Conservation (phyloP, 2,113 vertebrate genomes). For the Madoqua kirkii region DNA sequence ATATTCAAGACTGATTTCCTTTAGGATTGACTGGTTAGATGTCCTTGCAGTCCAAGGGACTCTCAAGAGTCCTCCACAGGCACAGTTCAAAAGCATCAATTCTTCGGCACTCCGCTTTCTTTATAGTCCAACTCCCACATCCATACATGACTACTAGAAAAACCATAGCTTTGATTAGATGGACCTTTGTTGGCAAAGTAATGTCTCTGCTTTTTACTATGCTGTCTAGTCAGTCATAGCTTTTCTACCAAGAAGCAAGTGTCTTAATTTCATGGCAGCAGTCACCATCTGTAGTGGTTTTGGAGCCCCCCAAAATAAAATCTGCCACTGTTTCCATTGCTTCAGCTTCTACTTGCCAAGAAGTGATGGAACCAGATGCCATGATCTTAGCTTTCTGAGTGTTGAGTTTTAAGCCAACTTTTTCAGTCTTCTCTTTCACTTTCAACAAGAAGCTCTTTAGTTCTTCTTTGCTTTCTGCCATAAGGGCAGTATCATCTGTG, state of each 20-base stretch:
- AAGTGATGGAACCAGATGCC: not conserved
- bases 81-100: not conserved
- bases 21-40: not conserved
- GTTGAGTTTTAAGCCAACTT: not conserved
- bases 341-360: not conserved
- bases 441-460: not conserved
- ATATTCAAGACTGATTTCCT: not conserved
- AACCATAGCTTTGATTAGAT: not conserved
- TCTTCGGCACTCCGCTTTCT: not conserved
- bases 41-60: not conserved
- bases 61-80: not conserved
- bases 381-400: not conserved
- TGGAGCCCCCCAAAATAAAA: not conserved
- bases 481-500: not conserved
- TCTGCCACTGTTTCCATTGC: not conserved
- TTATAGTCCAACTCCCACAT: not conserved
- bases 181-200: not conserved
- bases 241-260: not conserved
- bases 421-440: not conserved
- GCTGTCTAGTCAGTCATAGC: not conserved
- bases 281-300: not conserved
- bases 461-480: not conserved
- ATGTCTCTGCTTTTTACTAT: not conserved
- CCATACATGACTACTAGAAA: not conserved
- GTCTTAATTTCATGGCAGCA: not conserved